Evolutionary conservation across 1,140 invertebrate genomes (phyloP).

Genomic region (Bilobella aurantiaca): DNA sequence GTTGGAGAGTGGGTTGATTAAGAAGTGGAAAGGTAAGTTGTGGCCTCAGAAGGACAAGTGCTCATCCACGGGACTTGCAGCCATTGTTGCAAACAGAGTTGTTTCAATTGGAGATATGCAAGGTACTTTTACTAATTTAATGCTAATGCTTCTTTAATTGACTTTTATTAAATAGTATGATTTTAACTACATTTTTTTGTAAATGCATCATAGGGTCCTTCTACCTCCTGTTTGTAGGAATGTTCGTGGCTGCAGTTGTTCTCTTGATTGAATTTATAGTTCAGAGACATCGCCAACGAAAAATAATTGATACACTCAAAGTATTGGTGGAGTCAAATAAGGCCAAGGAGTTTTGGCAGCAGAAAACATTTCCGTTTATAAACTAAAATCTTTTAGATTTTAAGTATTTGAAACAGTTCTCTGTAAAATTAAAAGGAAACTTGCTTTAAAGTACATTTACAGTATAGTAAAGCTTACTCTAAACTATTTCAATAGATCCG

Average conservation of each 20-base stretch:
- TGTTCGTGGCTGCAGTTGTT: conserved; percentile 16
- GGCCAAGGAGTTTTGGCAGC: conserved; percentile 17
- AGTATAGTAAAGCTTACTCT: too few relatives aligned
- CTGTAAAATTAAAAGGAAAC: too few relatives aligned
- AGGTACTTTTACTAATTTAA: conserved; percentile 1
- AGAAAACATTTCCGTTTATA: conserved; percentile 18
- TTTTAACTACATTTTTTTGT: background rate
- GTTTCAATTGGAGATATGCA: conserved; percentile 32
- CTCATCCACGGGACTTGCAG: conserved; percentile 36
- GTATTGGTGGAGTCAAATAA: conserved; percentile 19
- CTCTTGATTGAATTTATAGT: conserved; percentile 17
- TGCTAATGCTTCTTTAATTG: background rate
- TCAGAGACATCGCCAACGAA: conserved; percentile 9
- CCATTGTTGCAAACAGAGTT: conserved; percentile 12
- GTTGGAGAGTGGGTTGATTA: conserved; percentile 71
- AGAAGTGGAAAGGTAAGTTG: conserved; percentile 67
- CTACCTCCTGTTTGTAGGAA: conserved; percentile 23
- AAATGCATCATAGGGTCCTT: conserved; percentile 20
- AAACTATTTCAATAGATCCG: too few relatives aligned
- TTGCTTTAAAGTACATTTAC: too few relatives aligned
- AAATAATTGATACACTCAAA: conserved; percentile 27
- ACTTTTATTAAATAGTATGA: background rate
- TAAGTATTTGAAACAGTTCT: too few relatives aligned
- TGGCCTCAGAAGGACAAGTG: conserved; percentile 70
- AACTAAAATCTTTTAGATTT: too few relatives aligned